Percentiles rank a stretch among this genome's conserved stretches.
These are phyloP conservation scores for Xenopus borealis DNA, from an alignment of 2,113 vertebrate species.

Conservation along the genomic window DNA sequence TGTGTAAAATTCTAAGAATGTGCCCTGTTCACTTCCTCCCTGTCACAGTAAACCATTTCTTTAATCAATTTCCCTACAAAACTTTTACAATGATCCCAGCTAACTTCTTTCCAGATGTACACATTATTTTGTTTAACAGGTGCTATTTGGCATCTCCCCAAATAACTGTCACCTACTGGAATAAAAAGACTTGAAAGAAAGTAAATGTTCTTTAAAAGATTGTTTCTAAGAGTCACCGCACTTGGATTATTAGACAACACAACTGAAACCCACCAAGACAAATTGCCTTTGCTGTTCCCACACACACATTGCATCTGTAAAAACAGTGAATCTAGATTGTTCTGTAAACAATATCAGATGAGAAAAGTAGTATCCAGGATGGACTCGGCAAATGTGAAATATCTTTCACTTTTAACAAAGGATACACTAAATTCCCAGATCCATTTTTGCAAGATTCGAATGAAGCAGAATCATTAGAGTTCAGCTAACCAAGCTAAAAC, in stretches of 20 bases:
- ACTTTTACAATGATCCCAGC: constrained; percentile 49
- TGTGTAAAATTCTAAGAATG: constrained; percentile 19
- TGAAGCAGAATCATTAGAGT: too few species aligned
- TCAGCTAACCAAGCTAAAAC: too few species aligned
- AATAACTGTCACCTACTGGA: constrained; percentile 28
- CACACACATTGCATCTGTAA: constrained; percentile 28
- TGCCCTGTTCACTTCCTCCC: constrained; percentile 29
- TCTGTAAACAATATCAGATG: constrained; percentile 21
- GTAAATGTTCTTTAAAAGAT: not conserved
- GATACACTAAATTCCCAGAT: too few species aligned
- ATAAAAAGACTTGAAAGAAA: constrained; percentile 26
- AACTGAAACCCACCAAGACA: constrained; percentile 38
- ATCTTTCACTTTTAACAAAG: too few species aligned
- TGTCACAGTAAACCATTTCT: constrained; percentile 27
- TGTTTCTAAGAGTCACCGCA: constrained; percentile 21
- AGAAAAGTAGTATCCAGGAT: not conserved
- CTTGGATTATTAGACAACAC: constrained; percentile 17
- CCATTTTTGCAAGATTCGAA: too few species aligned
- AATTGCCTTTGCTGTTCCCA: constrained; percentile 38
- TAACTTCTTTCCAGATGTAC: not conserved
- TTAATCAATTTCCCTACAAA: constrained; percentile 41
- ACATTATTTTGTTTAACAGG: not conserved
- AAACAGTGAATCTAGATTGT: constrained; percentile 29
- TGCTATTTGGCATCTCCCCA: constrained; percentile 40
- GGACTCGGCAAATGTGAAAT: too few species aligned